Evolutionary conservation across 2,888 invertebrate species (phyloP).

Genomic region (Strigamia maritima): DNA sequence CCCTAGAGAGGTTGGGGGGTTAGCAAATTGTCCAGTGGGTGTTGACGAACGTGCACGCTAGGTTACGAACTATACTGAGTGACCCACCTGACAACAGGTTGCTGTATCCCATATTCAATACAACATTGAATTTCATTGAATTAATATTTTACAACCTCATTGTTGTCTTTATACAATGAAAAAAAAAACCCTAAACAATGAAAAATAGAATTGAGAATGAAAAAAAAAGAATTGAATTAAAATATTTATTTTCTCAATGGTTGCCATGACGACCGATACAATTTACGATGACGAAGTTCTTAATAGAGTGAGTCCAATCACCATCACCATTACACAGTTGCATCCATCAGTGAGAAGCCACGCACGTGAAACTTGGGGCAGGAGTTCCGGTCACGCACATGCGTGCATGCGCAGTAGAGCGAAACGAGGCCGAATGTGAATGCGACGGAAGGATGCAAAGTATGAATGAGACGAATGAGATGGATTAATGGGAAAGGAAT

Average conservation of each 20-base stretch:
- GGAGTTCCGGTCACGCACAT: neutral
- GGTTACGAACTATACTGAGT: neutral
- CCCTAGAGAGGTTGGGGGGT: neutral
- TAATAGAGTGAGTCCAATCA: neutral
- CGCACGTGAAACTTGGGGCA: neutral
- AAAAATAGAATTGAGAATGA: neutral
- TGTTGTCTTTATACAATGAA: neutral
- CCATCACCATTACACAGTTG: neutral
- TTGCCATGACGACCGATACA: neutral
- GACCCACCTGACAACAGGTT: neutral
- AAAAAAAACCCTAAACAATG: neutral
- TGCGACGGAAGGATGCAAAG: neutral
- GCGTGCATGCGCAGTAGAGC: neutral
- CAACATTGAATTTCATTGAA: neutral
- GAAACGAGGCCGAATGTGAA: neutral
- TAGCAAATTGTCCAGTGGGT: neutral
- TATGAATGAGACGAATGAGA: neutral
- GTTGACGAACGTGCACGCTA: neutral
- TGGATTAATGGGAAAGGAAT: neutral
- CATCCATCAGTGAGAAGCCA: neutral
- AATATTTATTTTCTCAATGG: neutral
- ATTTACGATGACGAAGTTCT: neutral
- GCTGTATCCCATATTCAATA: neutral
- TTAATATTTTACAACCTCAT: neutral
- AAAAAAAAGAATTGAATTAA: neutral